These are phyloP conservation scores for Dermolepida albohirtum DNA, from an alignment of 2,888 invertebrate species.

Conservation along the genomic window DNA sequence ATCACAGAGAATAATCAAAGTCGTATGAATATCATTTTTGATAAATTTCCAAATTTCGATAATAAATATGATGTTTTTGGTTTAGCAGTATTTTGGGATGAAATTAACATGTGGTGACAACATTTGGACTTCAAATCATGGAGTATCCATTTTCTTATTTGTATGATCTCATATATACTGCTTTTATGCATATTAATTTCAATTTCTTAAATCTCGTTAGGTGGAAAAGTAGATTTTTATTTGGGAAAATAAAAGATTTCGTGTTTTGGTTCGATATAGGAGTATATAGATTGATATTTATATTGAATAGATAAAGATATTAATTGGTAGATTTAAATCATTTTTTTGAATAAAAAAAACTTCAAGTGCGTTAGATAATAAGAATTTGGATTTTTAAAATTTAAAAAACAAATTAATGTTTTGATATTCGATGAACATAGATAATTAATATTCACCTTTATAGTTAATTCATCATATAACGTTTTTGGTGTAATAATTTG, in stretches of 20 bases:
- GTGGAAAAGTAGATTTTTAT: too few relatives aligned
- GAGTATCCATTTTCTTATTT: too few relatives aligned
- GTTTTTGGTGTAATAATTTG: conserved; percentile 43
- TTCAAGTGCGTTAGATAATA: conserved; percentile 43
- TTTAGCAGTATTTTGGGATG: conserved; percentile 35
- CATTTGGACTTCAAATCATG: conserved; percentile 12
- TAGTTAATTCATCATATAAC: conserved; percentile 40
- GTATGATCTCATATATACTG: too few relatives aligned
- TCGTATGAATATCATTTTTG: conserved; percentile 40
- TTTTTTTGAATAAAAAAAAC: conserved; percentile 43
- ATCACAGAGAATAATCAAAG: conserved; percentile 42
- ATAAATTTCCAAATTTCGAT: conserved; percentile 46
- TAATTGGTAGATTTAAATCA: conserved; percentile 39
- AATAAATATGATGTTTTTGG: conserved; percentile 36
- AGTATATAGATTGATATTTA: conserved; percentile 32
- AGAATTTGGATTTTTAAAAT: neutral
- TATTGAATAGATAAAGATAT: conserved; percentile 44
- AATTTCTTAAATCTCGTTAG: too few relatives aligned
- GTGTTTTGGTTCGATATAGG: conserved; percentile 21
- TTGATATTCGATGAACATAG: neutral
- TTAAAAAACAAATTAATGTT: neutral
- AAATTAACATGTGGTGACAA: neutral
- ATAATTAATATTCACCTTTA: conserved; percentile 43
- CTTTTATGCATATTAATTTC: too few relatives aligned
- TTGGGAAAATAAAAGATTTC: too few relatives aligned